Base-by-base conservation (phyloP, 2,797 vertebrate species). In the Eurystomus glaucurus region DNA sequence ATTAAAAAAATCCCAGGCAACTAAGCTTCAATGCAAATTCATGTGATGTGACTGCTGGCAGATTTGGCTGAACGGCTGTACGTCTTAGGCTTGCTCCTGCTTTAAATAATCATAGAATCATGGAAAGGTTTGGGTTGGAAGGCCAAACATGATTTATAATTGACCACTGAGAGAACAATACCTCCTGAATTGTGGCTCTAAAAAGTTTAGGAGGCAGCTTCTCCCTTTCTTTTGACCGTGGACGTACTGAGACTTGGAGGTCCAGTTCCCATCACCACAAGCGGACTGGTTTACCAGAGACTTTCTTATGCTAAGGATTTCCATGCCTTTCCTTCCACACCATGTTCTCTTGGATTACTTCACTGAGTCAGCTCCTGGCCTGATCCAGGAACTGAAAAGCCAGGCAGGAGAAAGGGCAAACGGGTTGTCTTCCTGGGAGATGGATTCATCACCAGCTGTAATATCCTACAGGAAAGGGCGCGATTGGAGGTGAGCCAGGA, bases 1-100 rank as follows among this genome's bases (percentile, higher is more conserved):
- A 92, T 96, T 97, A 91, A 93, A 94, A 93, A 95, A 93, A 52
- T 84, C 64, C 64, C 93, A 87, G 71, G 74, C 88, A 93, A 45
- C 88, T 85, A 82, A 91, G 70, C 81, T 75, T 64, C 78, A 48
- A 23, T 78, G 78, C 68, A 89, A 95, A 96, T 83, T 89, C 90
- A 31, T 61, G 81, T 66, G 85, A 89, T 92, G 64, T 86, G 79
- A 91, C 50, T 84, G 62, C 74, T 95, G 92, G 90, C 66, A 93
- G 75, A 65, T 80, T 89, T 93, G 74, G 90, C 74, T 92, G 93
- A 84, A 78, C 41, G 41, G 57, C 66, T 74, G 57, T 77, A 28
- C 35, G 39, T 72, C 78, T 82, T 89, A 55, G 52, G 33, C 41
- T 82, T 77, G 37, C 46, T 92, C 50, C 78, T 83, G 68, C 71